Evolutionary conservation across 2,888 invertebrate genomes (phyloP).

Genomic region (Aspidiotus rigidus): DNA sequence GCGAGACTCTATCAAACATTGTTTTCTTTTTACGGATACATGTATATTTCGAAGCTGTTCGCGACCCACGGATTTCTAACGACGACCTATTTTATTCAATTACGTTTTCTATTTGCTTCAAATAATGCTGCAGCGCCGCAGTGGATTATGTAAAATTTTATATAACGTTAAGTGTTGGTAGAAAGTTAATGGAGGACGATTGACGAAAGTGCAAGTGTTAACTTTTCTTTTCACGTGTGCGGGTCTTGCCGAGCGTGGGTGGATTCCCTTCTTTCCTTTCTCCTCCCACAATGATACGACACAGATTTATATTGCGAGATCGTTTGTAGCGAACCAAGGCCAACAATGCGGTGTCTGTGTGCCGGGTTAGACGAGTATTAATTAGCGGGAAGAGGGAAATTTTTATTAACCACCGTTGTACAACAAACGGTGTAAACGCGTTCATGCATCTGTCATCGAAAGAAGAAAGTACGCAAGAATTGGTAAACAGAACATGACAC

Average conservation of each 20-base stretch:
- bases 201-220: too few species aligned
- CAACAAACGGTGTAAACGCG: not conserved
- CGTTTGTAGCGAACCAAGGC: too few species aligned
- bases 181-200: too few species aligned
- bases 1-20: conserved; percentile 28
- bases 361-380: conserved; percentile 5
- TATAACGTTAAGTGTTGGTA: too few species aligned
- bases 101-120: not conserved
- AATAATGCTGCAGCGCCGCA: too few species aligned
- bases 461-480: not conserved
- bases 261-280: too few species aligned
- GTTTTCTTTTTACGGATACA: not conserved
- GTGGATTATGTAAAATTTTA: too few species aligned
- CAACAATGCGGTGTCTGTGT: too few species aligned
- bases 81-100: not conserved
- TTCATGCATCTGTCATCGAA: conserved; percentile 21
- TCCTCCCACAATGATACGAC: too few species aligned
- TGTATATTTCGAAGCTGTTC: conserved; percentile 15
- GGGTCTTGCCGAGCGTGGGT: too few species aligned
- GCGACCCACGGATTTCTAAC: not conserved
- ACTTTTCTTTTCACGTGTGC: too few species aligned
- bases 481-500: conserved; percentile 19
- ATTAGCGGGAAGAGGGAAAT: conserved; percentile 12
- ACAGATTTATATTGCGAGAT: too few species aligned
- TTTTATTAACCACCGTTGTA: conserved; percentile 11